phyloP scores from a whole-genome alignment of 2,113 vertebrate genomes.

The Turnix velox region DNA sequence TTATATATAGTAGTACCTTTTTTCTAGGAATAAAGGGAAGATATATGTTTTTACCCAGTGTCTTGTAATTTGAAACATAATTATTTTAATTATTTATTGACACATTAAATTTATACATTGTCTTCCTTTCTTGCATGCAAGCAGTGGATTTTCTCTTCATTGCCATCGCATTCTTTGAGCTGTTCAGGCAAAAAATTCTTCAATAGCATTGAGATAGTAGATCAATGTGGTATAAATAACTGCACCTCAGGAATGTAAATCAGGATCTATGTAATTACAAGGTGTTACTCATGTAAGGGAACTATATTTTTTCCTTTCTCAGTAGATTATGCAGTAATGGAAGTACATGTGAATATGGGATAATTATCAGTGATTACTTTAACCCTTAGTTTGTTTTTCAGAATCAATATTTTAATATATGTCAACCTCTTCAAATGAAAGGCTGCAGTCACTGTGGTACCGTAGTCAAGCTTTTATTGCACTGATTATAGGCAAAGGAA shows the following conservation, averaged over 20 bases:
- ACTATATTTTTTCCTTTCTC: neutral
- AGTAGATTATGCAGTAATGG: neutral
- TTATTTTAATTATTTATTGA: constrained; percentile 18
- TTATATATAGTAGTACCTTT: neutral
- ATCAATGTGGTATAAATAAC: constrained; percentile 24
- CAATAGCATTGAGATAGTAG: neutral
- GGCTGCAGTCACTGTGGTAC: neutral
- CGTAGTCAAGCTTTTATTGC: neutral
- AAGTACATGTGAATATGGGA: neutral
- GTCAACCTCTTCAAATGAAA: neutral
- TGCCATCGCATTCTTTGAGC: constrained; percentile 5
- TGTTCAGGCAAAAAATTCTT: constrained; percentile 52
- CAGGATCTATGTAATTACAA: constrained; percentile 49
- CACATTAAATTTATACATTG: constrained; percentile 28
- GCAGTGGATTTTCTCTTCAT: constrained; percentile 12
- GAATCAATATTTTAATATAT: neutral
- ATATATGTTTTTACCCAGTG: neutral
- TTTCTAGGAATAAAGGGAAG: neutral
- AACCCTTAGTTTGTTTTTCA: neutral
- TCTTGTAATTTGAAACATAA: neutral
- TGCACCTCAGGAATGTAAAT: neutral
- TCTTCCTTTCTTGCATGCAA: constrained; percentile 21
- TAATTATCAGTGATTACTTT: neutral
- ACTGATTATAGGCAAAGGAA: neutral
- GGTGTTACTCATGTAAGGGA: constrained; percentile 34